Percentiles rank a stretch among this genome's conserved stretches.
These are phyloP conservation scores for Scartelaos histophorus DNA, from an alignment of 2,113 vertebrate species.

Conservation along the genomic window DNA sequence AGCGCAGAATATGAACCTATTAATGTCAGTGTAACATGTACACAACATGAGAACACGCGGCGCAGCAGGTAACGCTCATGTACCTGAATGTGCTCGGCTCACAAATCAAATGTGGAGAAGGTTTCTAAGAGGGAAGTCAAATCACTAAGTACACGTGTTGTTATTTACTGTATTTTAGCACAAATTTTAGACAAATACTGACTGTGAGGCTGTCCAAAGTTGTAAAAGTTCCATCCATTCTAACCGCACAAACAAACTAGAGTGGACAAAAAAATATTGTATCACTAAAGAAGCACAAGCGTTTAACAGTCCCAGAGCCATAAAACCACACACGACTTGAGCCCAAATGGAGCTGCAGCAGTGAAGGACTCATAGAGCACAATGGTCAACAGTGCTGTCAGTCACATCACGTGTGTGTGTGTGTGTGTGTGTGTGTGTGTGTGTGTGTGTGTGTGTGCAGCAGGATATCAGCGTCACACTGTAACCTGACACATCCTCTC, in stretches of 20 bases:
- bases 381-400: neutral
- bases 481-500: neutral
- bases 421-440: neutral
- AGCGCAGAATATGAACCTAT: constrained; percentile 8
- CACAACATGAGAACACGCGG: neutral
- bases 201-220: neutral
- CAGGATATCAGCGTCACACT: neutral
- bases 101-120: neutral
- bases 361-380: neutral
- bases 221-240: neutral
- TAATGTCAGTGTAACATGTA: constrained; percentile 1
- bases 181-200: too few relatives aligned
- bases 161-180: too few relatives aligned
- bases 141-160: neutral
- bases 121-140: neutral
- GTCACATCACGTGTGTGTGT: neutral
- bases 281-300: neutral
- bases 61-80: neutral
- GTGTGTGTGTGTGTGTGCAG: neutral
- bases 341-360: neutral
- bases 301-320: neutral
- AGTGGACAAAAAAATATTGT: neutral
- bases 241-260: neutral
- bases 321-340: neutral
- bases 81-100: neutral